These are phyloP conservation scores for Dexiosoma caninum DNA, from an alignment of 2,888 invertebrate genomes.

Conservation along the genomic window DNA sequence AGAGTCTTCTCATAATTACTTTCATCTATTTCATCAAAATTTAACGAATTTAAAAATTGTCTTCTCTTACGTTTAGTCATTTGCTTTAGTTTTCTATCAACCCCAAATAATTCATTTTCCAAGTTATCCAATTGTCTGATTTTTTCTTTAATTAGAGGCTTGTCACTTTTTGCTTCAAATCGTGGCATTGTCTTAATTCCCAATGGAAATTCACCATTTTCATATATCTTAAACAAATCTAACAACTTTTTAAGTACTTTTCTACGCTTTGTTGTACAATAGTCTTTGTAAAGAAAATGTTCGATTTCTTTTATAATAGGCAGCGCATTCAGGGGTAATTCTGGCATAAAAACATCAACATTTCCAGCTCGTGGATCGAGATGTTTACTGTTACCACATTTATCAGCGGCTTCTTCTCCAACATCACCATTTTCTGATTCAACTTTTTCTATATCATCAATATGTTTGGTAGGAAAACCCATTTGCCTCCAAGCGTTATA, in stretches of 20 bases:
- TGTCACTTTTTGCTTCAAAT: slow-evolving; percentile 71
- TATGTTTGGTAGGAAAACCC: slow-evolving; percentile 85
- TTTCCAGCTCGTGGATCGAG: slow-evolving; percentile 90
- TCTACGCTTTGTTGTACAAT: slow-evolving; percentile 80
- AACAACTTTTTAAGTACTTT: slow-evolving; percentile 80
- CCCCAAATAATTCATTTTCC: slow-evolving; percentile 78
- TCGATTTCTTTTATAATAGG: slow-evolving; percentile 80
- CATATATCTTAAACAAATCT: slow-evolving; percentile 78
- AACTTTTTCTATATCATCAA: slow-evolving; percentile 82
- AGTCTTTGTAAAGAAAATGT: slow-evolving; percentile 78
- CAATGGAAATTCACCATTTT: slow-evolving; percentile 83
- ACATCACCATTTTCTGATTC: slow-evolving; percentile 72
- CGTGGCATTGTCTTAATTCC: slow-evolving; percentile 80
- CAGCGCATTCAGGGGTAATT: slow-evolving; percentile 82
- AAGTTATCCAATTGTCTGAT: slow-evolving; percentile 78
- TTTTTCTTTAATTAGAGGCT: slow-evolving; percentile 73
- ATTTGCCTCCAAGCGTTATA: slow-evolving; percentile 86
- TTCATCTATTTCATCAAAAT: slow-evolving; percentile 73
- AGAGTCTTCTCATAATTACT: slow-evolving; percentile 73
- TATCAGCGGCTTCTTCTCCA: slow-evolving; percentile 64
- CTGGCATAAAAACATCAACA: slow-evolving; percentile 85
- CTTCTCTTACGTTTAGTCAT: slow-evolving; percentile 77
- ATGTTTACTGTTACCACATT: slow-evolving; percentile 25
- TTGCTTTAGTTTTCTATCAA: slow-evolving; percentile 76
- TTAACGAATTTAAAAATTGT: slow-evolving; percentile 71